Base-by-base conservation (phyloP, 2,797 vertebrate species). In the Mionectes olivaceus region DNA sequence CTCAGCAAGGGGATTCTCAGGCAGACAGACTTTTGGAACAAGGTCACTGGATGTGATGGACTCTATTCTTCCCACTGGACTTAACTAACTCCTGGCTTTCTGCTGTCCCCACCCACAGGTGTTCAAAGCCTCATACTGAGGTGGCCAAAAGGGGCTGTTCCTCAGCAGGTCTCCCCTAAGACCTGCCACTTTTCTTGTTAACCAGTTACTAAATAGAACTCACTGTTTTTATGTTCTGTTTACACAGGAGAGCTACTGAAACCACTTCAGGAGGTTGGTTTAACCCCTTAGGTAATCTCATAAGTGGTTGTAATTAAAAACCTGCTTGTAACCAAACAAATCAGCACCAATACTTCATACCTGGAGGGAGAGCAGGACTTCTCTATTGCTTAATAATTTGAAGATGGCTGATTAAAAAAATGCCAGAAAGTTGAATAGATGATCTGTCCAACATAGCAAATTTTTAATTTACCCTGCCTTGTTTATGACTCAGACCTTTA, bases 401-500 rank as follows among this genome's bases (percentile, higher is more conserved):
- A 84, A 88, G 67, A 52, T 9, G 22, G 46, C 39, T 76, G 50
- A 64, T 25, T 64, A 67, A 89, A 3, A 89, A 88, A 55, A 56
- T 25, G 57, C 28, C 90, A 77, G 43, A 61, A 75, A 73, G 50
- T 11, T 73, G 71, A 87, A 35, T 0, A 33, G 63, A 83, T 47
- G 32, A 71, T 74, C 82, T 35, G 47, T 27, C 81, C 61, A 35
- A 63, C 80, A 30, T 1, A 25, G 76, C 21, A 28, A 11, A 69
- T 61, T 82, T 88, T 92, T 85, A 59, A 85, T 92, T 86, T 55
- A 41, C 78, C 47, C 55, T 73, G 65, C 59, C 83, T 85, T 74
- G 70, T 73, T 89, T 91, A 57, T 64, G 87, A 89, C 67, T 73
- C 81, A 92, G 73, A 78, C 64, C 55, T 47, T 56, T 8, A 11